Evolutionary conservation across 2,113 vertebrate genomes (phyloP).

Genomic region (Lonchura striata): DNA sequence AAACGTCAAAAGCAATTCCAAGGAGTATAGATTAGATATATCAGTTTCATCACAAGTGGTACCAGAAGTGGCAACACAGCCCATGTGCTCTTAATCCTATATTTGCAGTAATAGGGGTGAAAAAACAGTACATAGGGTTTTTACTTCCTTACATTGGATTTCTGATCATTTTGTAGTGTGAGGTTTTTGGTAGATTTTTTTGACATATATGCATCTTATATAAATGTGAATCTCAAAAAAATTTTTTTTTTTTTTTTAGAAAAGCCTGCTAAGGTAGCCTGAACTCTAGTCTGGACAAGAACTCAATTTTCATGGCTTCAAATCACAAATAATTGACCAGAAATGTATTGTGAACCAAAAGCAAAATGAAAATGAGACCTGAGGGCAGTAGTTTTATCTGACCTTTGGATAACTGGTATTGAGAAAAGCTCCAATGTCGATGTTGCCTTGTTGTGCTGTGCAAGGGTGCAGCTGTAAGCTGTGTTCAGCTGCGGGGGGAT

Average conservation of each 20-base stretch:
- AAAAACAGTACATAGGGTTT: background rate
- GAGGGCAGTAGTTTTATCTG: background rate
- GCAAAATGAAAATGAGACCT: background rate
- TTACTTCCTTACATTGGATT: background rate
- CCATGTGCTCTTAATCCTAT: background rate
- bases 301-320: background rate
- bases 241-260: background rate
- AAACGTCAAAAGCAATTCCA: background rate
- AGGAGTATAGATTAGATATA: background rate
- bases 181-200: background rate
- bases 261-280: background rate
- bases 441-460: conserved; percentile 9
- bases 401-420: background rate
- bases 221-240: background rate
- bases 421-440: background rate
- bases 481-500: conserved; percentile 42
- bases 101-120: background rate
- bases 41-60: background rate
- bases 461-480: conserved; percentile 44
- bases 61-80: background rate
- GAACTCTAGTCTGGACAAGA: background rate
- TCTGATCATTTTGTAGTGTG: background rate
- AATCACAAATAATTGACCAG: background rate
- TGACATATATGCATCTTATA: background rate
- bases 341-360: background rate